These are phyloP conservation scores for Heterocephalus glaber DNA, from an alignment of 2,113 vertebrate species.

Conservation along the genomic window DNA sequence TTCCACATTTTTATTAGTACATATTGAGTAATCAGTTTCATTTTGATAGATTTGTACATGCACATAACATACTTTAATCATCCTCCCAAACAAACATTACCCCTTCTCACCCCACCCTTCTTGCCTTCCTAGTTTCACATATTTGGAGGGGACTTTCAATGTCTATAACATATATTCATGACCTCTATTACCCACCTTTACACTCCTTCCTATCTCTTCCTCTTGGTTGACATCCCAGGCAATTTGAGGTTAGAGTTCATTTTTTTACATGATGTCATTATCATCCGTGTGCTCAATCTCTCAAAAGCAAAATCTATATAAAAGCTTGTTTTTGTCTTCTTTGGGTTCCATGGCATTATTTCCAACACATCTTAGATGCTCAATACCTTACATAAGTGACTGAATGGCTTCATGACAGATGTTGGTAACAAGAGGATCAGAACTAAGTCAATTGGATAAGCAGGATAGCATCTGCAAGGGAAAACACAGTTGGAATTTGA, in stretches of 20 bases:
- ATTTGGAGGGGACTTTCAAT: not conserved
- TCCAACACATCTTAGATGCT: not conserved
- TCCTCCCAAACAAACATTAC: not conserved
- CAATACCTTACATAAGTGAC: not conserved
- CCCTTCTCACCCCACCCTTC: not conserved
- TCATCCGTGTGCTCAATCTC: not conserved
- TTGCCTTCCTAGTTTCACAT: not conserved
- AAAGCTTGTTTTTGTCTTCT: not conserved
- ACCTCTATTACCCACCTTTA: not conserved
- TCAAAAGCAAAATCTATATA: not conserved
- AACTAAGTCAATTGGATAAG: not conserved
- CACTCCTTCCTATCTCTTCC: not conserved
- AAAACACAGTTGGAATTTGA: not conserved
- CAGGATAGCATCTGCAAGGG: not conserved
- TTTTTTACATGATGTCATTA: not conserved
- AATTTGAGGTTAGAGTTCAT: not conserved
- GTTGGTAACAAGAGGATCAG: not conserved
- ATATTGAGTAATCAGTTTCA: not conserved
- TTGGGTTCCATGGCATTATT: not conserved
- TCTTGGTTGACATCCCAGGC: not conserved
- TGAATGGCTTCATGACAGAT: not conserved
- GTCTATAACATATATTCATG: not conserved
- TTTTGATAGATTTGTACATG: not conserved
- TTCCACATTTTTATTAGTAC: not conserved
- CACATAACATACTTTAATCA: not conserved